These are phyloP conservation scores for Tragopan temminckii DNA, from an alignment of 2,797 vertebrate species.

Conservation along the genomic window DNA sequence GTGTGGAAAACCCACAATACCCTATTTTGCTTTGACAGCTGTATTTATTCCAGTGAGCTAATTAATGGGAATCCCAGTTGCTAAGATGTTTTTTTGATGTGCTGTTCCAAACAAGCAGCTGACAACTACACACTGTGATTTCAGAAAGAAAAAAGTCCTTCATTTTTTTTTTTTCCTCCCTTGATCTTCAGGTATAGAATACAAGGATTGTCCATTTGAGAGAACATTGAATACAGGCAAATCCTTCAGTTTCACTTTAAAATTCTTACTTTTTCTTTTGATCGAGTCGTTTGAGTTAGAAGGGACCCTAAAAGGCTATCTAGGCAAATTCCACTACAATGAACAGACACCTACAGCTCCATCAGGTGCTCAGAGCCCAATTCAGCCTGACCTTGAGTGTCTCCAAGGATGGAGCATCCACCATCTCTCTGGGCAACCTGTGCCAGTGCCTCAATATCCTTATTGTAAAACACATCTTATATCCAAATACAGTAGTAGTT, in stretches of 20 bases:
- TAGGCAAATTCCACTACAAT: too few species aligned
- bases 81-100: constrained; percentile 43
- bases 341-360: too few species aligned
- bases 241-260: not conserved
- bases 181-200: not conserved
- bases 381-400: too few species aligned
- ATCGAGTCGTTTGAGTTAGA: too few species aligned
- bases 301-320: too few species aligned
- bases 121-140: not conserved
- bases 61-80: constrained; percentile 47
- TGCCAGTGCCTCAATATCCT: too few species aligned
- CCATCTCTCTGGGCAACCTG: too few species aligned
- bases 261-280: not conserved
- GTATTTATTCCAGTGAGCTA: constrained; percentile 53
- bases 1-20: constrained; percentile 15
- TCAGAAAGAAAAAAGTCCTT: not conserved
- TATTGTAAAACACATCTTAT: too few species aligned
- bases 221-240: not conserved
- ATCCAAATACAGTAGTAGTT: too few species aligned
- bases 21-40: constrained; percentile 53
- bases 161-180: not conserved
- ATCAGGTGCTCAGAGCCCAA: too few species aligned
- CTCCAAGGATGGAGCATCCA: too few species aligned
- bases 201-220: not conserved
- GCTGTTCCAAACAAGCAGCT: not conserved